phyloP scores from a whole-genome alignment of 2,888 invertebrate species.

The Bugula neritina region DNA sequence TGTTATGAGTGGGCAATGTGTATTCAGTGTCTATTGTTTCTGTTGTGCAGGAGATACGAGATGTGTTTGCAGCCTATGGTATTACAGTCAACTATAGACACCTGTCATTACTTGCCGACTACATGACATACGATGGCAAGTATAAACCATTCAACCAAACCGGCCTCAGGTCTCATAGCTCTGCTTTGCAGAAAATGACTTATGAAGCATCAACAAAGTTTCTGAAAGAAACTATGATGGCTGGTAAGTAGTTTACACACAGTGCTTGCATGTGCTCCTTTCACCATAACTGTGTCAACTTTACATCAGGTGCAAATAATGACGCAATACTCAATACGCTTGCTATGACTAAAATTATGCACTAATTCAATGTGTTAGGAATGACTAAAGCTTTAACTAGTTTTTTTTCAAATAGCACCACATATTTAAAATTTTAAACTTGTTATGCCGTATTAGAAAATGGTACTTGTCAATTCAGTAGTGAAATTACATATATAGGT shows the following conservation, averaged over 20 bases:
- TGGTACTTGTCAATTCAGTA: background rate
- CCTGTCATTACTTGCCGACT: constrained; percentile 85
- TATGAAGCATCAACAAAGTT: constrained; percentile 89
- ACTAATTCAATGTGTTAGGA: too few species aligned
- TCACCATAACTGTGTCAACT: background rate
- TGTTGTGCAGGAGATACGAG: constrained; percentile 76
- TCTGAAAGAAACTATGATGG: constrained; percentile 69
- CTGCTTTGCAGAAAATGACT: constrained; percentile 94
- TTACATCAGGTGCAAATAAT: background rate
- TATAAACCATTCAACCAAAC: constrained; percentile 83
- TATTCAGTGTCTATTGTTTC: too few species aligned
- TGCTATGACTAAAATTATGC: background rate
- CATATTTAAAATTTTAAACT: too few species aligned
- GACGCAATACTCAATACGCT: background rate
- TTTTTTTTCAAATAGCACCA: too few species aligned
- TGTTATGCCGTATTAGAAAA: too few species aligned
- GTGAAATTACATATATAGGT: background rate
- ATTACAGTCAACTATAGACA: constrained; percentile 92
- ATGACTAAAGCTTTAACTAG: too few species aligned
- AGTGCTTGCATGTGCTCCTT: background rate
- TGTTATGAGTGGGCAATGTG: too few species aligned
- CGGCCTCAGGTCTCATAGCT: constrained; percentile 83
- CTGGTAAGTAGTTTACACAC: constrained; percentile 57
- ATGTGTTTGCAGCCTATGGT: constrained; percentile 94
- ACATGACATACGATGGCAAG: constrained; percentile 90